phyloP scores from a whole-genome alignment of 2,888 invertebrate genomes.

The Drosophila formosana region DNA sequence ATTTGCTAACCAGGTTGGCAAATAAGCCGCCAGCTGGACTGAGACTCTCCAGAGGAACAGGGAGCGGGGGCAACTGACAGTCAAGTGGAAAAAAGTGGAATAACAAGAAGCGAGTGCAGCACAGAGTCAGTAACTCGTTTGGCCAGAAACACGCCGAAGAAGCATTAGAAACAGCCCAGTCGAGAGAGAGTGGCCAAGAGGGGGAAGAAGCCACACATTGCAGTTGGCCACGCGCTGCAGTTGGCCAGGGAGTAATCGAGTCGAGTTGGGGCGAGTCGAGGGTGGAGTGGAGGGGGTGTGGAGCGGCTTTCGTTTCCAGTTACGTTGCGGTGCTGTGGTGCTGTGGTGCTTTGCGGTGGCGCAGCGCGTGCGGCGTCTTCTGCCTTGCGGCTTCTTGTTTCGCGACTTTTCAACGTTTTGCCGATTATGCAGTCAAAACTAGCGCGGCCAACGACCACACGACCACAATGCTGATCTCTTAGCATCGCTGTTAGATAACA shows the following conservation, averaged over 20 bases:
- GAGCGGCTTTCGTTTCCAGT: constrained; percentile 43
- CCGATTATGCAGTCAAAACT: constrained; percentile 58
- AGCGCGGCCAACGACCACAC: constrained; percentile 57
- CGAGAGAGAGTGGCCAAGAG: background rate
- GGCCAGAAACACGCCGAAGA: constrained; percentile 65
- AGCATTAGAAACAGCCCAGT: constrained; percentile 61
- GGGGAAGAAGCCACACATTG: constrained; percentile 74
- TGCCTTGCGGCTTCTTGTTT: constrained; percentile 37
- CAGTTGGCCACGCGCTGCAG: constrained; percentile 49
- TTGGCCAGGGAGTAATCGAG: constrained; percentile 24
- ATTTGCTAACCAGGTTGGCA: constrained; percentile 83
- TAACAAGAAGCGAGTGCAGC: constrained; percentile 72
- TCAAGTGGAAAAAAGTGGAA: constrained; percentile 80
- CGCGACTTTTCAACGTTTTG: constrained; percentile 14
- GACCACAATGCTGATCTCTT: constrained; percentile 17
- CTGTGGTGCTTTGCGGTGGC: constrained; percentile 2
- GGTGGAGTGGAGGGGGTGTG: constrained; percentile 5
- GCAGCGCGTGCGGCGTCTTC: constrained; percentile 48
- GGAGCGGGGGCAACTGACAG: constrained; percentile 40
- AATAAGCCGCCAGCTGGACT: constrained; percentile 58
- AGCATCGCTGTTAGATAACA: constrained; percentile 26
- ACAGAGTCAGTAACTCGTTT: constrained; percentile 70
- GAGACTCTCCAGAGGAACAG: background rate
- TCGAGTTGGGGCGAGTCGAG: background rate
- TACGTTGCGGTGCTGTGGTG: constrained; percentile 26